Percentiles rank a stretch among this genome's conserved stretches.
phyloP scores from a whole-genome alignment of 2,113 vertebrate genomes.

The Onychorhynchus coronatus region DNA sequence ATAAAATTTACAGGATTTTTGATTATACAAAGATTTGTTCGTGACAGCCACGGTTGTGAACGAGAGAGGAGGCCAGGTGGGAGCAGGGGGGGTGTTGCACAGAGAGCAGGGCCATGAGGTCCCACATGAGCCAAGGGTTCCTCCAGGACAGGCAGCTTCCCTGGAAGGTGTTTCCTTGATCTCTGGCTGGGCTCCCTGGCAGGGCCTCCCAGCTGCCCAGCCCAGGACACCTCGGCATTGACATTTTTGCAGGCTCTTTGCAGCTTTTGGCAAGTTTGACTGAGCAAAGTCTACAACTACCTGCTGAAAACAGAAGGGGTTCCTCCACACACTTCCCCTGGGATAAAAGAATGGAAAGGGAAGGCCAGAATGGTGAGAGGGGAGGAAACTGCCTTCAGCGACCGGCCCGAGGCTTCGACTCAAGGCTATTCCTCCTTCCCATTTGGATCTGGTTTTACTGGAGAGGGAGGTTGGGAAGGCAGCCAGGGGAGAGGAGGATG shows the following conservation, averaged over 20 bases:
- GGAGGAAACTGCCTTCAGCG: neutral
- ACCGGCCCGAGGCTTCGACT: fast-evolving
- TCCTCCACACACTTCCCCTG: neutral
- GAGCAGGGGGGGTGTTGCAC: neutral
- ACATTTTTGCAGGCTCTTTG: neutral
- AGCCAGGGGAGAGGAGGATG: neutral
- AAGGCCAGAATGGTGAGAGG: neutral
- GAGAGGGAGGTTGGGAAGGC: neutral
- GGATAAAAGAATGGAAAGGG: neutral
- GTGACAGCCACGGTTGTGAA: fast-evolving
- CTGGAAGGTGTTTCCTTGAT: neutral
- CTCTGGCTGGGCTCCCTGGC: neutral
- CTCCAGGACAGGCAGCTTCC: neutral
- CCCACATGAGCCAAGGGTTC: fast-evolving
- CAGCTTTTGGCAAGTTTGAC: neutral
- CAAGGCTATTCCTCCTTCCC: neutral
- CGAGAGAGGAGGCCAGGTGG: fast-evolving
- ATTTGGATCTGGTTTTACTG: neutral
- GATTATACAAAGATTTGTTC: conserved; percentile 25
- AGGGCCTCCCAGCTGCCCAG: neutral
- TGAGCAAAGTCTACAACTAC: neutral
- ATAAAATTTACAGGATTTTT: conserved; percentile 29
- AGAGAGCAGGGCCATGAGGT: neutral
- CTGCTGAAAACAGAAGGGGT: neutral
- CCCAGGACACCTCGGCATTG: fast-evolving